Base-by-base conservation (phyloP, 2,113 vertebrate genomes). In the Halcyon malimbica region DNA sequence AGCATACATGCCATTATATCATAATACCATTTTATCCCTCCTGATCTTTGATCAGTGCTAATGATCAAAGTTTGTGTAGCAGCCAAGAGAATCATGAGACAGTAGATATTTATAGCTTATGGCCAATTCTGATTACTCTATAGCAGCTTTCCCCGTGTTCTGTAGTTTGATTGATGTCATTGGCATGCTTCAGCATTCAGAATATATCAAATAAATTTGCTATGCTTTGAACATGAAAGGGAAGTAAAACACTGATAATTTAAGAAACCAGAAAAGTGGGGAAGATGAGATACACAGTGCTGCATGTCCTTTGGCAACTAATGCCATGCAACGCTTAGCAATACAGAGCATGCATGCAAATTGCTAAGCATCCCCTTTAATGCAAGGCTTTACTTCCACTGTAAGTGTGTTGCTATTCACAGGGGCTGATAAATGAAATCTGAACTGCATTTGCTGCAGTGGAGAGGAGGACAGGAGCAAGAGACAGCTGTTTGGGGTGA, bases 221-320 rank as follows among this genome's bases (percentile, higher is more conserved):
- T 86, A 96, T 94, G 97, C 97, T 97, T 97, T 97, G 98, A 98
- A 98, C 97, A 97, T 98, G 97, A 98, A 98, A 98, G 96, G 17
- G 28, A 95, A 97, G 96, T 96, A 97, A 98, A 97, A 97, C 96
- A 97, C 94, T 96, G 96, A 97, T 97, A 97, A 98, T 98, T 97
- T 97, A 97, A 97, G 97, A 86, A 97, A 95, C 95, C 67, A 95
- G 96, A 91, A 97, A 98, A 97, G 96, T 97, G 94, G 91, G 94
- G 74, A 92, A 97, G 96, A 96, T 92, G 91, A 94, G 96, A 94
- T 95, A 82, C 83, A 70, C 83, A 63, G 75, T 91, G 94, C 96
- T 88, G 95, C 86, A 81, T 95, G 96, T 97, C 97, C 97, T 91
- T 92, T 96, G 97, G 98, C 97, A 96, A 96, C 39, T 86, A 12